Percentiles rank a stretch among this genome's conserved stretches.
phyloP scores from a whole-genome alignment of 2,888 invertebrate genomes.

The Diadegma fenestrale region DNA sequence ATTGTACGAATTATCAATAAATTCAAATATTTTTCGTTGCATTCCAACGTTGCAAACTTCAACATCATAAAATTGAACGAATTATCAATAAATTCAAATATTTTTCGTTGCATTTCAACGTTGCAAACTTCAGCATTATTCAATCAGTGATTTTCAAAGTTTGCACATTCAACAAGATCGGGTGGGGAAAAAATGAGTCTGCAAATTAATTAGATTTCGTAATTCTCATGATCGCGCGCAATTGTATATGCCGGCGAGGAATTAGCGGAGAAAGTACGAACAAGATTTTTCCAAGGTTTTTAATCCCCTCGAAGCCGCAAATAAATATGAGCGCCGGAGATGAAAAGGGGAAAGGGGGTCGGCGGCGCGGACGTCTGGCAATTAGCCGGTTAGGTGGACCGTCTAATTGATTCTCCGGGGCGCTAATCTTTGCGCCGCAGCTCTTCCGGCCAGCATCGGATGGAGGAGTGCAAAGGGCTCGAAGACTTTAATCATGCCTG shows the following conservation, averaged over 20 bases:
- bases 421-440: conserved; percentile 77
- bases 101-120: no score
- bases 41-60: no score
- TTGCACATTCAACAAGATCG: neutral
- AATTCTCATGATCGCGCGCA: neutral
- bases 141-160: neutral
- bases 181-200: neutral
- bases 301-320: conserved; percentile 11
- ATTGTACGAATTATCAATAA: no score
- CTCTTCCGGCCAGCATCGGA: conserved; percentile 65
- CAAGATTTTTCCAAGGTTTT: conserved; percentile 29
- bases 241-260: conserved; percentile 13
- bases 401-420: conserved; percentile 80
- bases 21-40: no score
- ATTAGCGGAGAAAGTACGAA: neutral
- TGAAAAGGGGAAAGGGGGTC: neutral
- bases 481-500: conserved; percentile 70
- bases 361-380: conserved; percentile 69
- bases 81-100: no score
- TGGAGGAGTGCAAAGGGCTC: conserved; percentile 54
- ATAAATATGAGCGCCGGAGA: conserved; percentile 45
- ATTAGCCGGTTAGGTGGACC: conserved; percentile 80
- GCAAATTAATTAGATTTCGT: conserved; percentile 6
- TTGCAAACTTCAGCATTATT: no score
- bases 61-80: no score